A percentile compares a stretch with the other conserved stretches of the same genome.
These are phyloP conservation scores for Cryptocephalus primarius DNA, from an alignment of 2,888 invertebrate species.

Conservation along the genomic window DNA sequence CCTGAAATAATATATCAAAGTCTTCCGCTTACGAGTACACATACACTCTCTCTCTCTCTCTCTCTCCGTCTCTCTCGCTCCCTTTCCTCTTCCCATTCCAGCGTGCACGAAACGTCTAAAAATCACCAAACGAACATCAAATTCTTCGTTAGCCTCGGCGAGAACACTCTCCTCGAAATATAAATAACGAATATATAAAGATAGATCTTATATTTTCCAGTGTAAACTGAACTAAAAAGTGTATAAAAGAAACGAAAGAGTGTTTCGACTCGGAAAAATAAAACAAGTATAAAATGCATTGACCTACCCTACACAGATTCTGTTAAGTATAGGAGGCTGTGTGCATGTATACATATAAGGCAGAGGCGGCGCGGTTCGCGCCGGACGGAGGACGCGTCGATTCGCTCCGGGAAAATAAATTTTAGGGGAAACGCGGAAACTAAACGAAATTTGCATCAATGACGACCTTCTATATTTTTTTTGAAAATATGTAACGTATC, in stretches of 20 bases:
- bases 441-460: too few species aligned
- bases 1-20: too few species aligned
- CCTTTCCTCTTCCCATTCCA: background rate
- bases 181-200: slow-evolving; percentile 31
- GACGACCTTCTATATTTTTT: too few species aligned
- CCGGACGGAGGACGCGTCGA: too few species aligned
- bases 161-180: slow-evolving; percentile 13
- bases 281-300: slow-evolving; percentile 40
- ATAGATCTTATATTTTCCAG: slow-evolving; percentile 24
- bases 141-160: background rate
- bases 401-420: too few species aligned
- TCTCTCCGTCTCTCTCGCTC: background rate
- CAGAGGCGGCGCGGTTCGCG: slow-evolving; percentile 25
- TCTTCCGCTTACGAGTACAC: background rate
- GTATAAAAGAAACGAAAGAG: slow-evolving; percentile 36
- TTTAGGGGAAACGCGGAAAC: too few species aligned
- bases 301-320: slow-evolving; percentile 42
- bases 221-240: slow-evolving; percentile 30
- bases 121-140: background rate
- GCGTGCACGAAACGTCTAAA: too few species aligned
- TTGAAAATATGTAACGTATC: too few species aligned
- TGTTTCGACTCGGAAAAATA: slow-evolving; percentile 34
- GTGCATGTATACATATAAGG: slow-evolving; percentile 34
- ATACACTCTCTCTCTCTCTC: background rate
- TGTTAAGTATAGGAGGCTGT: slow-evolving; percentile 38